Evolutionary conservation across 2,797 vertebrate species (phyloP).

Genomic region (Mus spretus): DNA sequence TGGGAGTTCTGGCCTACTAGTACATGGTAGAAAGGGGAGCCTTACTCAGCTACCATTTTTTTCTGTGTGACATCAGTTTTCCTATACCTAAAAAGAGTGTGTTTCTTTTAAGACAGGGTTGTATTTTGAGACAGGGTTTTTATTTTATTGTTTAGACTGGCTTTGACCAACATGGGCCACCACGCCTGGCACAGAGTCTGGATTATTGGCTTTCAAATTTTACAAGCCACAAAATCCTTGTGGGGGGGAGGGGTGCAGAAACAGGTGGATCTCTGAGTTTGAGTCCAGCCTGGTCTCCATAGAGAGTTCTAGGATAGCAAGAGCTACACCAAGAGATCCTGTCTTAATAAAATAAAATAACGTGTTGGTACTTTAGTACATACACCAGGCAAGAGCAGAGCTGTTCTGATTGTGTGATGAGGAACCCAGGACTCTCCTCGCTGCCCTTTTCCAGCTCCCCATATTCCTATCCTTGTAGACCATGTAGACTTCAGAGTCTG

Average conservation of each 20-base stretch:
- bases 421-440: background rate
- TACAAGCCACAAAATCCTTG: slow-evolving; percentile 12
- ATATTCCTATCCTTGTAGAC: no score
- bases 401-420: background rate
- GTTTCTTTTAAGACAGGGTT: background rate
- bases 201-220: slow-evolving; percentile 35
- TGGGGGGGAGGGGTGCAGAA: background rate
- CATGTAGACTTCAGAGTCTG: background rate
- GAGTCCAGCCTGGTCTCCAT: background rate
- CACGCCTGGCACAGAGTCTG: background rate
- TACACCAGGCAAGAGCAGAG: background rate
- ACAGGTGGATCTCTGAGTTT: background rate
- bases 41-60: background rate
- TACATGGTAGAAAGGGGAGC: background rate
- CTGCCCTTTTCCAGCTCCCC: background rate
- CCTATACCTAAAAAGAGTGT: background rate
- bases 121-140: background rate
- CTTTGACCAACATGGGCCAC: background rate
- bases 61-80: slow-evolving; percentile 2
- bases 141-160: background rate
- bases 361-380: background rate
- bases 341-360: background rate
- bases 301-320: background rate
- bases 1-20: background rate
- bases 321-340: background rate